Evolutionary conservation across 1,140 invertebrate genomes (phyloP), one percentile per base, ranked within the genome.

Genomic region (Drosophila bocki): DNA sequence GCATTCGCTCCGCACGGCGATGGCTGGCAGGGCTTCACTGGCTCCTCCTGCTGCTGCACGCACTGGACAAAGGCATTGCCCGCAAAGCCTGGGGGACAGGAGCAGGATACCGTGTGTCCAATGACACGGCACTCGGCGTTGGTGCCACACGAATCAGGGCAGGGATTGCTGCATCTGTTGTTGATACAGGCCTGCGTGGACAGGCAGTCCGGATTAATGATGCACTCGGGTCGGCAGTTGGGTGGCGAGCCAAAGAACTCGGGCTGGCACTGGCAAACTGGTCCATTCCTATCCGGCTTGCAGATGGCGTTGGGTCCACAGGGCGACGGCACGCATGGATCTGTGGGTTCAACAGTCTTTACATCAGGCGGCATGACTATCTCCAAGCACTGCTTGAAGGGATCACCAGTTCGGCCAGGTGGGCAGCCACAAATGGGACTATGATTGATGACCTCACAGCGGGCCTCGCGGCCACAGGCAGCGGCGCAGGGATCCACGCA

Each of bases 401-500:
- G 97, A 95, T 97, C 97, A 47, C 97, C 97, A 11, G 96, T 97
- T 93, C 96, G 96, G 12, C 95, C 96, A 45, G 96, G 93, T 50
- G 95, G 93, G 86, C 97, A 97, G 80, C 95, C 96, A 81, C 97
- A 97, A 56, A 97, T 97, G 8, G 97, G 96, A 65, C 96, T 97
- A 79, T 98, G 97, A 85, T 97, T 97, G 37, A 97, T 96, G 3
- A 97, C 96, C 94, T 97, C 96, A 91, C 97, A 98, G 35, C 96
- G 94, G n/a, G 97, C 97, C 50, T 95, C 95, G 15, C 95, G 88
- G 4, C 97, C 97, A 91, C 97, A 98, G 11, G 96, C 95, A 26
- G 96, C 96, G 9, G 95, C 93, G 91, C 97, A 98, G 6, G 97
- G 97, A 93, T 98, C 96, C 1, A 96, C 95, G 92, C 97, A 98